A percentile compares a stretch with the other conserved stretches of the same genome.
Conservation (phyloP, 2,888 invertebrate genomes). For the Lycia hirtaria region DNA sequence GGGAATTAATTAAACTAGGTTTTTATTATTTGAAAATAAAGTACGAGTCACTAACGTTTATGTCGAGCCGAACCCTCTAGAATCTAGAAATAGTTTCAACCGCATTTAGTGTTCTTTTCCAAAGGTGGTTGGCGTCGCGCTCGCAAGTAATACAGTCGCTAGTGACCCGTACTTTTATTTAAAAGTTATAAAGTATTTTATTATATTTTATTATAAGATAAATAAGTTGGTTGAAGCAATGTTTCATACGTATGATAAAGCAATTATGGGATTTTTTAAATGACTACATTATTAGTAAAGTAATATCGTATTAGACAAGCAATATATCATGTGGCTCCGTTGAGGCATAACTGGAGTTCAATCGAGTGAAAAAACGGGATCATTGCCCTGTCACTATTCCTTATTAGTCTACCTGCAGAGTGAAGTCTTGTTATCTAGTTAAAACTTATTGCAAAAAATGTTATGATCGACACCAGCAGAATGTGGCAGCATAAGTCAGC, state of each 20-base stretch:
- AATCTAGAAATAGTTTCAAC: too few relatives aligned
- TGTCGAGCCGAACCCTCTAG: too few relatives aligned
- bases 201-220: too few relatives aligned
- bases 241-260: neutral
- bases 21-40: neutral
- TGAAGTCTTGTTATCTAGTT: slow-evolving; percentile 17
- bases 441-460: slow-evolving; percentile 45
- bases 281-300: neutral
- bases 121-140: too few relatives aligned
- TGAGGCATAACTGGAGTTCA: neutral
- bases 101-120: too few relatives aligned
- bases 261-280: neutral
- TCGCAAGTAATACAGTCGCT: too few relatives aligned
- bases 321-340: slow-evolving; percentile 5
- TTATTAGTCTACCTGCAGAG: slow-evolving; percentile 6
- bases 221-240: neutral
- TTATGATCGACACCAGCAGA: slow-evolving; percentile 59
- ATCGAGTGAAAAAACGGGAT: slow-evolving; percentile 44
- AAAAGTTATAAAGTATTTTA: too few relatives aligned
- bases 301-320: slow-evolving; percentile 1
- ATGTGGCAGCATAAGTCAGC: slow-evolving; percentile 60
- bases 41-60: too few relatives aligned
- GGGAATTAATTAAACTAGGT: neutral
- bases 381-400: slow-evolving; percentile 22
- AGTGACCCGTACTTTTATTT: too few relatives aligned